These are phyloP conservation scores for Yponomeuta sedellus DNA, from an alignment of 2,888 invertebrate genomes.

Conservation along the genomic window DNA sequence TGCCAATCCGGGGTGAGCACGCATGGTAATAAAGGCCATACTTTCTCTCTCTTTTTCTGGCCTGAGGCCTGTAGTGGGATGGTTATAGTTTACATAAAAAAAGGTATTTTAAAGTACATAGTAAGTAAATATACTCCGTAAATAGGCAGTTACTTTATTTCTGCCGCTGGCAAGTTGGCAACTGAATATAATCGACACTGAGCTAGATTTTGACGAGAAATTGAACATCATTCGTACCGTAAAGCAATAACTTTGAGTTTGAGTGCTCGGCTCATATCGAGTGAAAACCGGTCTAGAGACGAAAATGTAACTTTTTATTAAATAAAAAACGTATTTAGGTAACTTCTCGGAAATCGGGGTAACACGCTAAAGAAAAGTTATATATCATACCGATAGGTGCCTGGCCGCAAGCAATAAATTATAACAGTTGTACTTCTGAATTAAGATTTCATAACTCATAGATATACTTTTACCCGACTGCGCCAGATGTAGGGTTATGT, in stretches of 20 bases:
- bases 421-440: neutral
- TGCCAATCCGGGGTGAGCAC: too few species aligned
- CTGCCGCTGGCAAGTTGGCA: neutral
- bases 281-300: neutral
- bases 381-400: neutral
- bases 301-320: neutral
- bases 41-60: too few species aligned
- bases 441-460: neutral
- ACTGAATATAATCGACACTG: neutral
- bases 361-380: neutral
- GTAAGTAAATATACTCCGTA: too few species aligned
- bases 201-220: neutral
- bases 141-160: too few species aligned
- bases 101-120: too few species aligned
- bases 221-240: constrained; percentile 1
- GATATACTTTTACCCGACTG: too few species aligned
- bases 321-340: neutral
- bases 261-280: constrained; percentile 1
- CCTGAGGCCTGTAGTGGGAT: too few species aligned
- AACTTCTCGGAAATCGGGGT: neutral
- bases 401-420: neutral
- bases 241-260: constrained; percentile 8
- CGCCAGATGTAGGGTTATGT: too few species aligned
- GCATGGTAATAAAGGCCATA: too few species aligned
- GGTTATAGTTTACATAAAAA: too few species aligned